These are phyloP conservation scores for Myotis brandtii DNA, from an alignment of 2,113 vertebrate genomes.

Conservation along the genomic window DNA sequence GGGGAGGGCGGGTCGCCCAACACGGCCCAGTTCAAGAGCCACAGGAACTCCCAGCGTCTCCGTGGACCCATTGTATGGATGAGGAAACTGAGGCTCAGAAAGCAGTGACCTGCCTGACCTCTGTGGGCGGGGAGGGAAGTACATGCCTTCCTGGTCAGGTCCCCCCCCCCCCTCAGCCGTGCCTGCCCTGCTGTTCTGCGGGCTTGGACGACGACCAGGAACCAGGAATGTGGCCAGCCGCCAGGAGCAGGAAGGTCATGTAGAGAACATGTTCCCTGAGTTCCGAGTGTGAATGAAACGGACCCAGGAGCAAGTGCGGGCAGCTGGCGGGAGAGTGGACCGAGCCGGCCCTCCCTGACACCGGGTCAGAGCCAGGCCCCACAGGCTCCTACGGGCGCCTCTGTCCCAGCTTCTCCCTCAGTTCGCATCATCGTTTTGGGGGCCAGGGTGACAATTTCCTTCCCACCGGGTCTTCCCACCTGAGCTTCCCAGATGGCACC, in stretches of 20 bases:
- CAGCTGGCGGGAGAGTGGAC: not conserved
- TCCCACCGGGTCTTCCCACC: not conserved
- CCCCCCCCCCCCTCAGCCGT: not conserved
- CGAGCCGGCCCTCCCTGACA: fast-evolving
- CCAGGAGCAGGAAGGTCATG: not conserved
- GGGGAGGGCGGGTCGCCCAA: not conserved
- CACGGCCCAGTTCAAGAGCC: not conserved
- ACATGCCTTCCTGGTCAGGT: not conserved
- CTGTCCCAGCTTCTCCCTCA: not conserved
- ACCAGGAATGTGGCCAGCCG: not conserved
- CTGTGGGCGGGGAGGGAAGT: not conserved
- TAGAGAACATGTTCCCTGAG: not conserved
- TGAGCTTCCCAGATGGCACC: not conserved
- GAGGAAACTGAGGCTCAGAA: not conserved
- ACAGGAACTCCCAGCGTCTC: not conserved
- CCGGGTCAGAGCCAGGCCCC: fast-evolving
- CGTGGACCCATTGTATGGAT: fast-evolving
- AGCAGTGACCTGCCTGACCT: not conserved
- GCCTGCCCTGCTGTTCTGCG: not conserved
- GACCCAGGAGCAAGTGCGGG: not conserved
- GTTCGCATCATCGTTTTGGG: not conserved
- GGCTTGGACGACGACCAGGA: not conserved
- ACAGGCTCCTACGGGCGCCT: not conserved
- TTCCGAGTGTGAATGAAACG: not conserved
- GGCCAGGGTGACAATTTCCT: not conserved